Evolutionary conservation across 2,797 vertebrate species (phyloP).

Genomic region (Helicolenus hilgendorfi): DNA sequence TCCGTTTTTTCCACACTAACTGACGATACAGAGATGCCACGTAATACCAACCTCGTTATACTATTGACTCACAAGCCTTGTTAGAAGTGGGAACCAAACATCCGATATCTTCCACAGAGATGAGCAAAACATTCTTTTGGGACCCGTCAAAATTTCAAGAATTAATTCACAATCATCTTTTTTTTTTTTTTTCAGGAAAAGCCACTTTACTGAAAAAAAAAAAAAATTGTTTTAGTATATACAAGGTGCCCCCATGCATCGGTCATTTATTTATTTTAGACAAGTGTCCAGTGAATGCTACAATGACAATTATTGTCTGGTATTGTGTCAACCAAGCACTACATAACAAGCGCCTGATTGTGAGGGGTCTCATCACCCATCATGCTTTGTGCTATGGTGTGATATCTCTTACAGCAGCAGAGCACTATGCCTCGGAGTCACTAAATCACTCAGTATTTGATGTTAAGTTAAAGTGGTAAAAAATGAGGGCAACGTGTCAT

Average conservation of each 20-base stretch:
- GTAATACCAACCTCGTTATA: too few relatives aligned
- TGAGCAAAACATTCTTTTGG: too few relatives aligned
- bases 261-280: background rate
- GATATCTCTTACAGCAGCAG: constrained; percentile 71
- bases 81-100: too few relatives aligned
- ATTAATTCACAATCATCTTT: too few relatives aligned
- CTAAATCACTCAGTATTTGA: constrained; percentile 6
- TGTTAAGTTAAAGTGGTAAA: background rate
- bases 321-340: constrained; percentile 6
- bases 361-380: constrained; percentile 45
- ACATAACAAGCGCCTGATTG: constrained; percentile 79
- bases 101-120: too few relatives aligned
- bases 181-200: too few relatives aligned
- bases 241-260: background rate
- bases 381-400: constrained; percentile 70
- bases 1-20: too few relatives aligned
- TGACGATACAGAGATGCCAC: too few relatives aligned
- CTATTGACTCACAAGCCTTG: too few relatives aligned
- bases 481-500: constrained; percentile 25
- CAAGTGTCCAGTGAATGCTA: background rate
- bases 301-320: background rate
- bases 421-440: constrained; percentile 8
- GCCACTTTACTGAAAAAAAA: too few relatives aligned
- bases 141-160: too few relatives aligned
- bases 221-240: background rate